These are phyloP conservation scores for Platycheirus albimanus DNA, from an alignment of 2,888 invertebrate genomes.

Conservation along the genomic window DNA sequence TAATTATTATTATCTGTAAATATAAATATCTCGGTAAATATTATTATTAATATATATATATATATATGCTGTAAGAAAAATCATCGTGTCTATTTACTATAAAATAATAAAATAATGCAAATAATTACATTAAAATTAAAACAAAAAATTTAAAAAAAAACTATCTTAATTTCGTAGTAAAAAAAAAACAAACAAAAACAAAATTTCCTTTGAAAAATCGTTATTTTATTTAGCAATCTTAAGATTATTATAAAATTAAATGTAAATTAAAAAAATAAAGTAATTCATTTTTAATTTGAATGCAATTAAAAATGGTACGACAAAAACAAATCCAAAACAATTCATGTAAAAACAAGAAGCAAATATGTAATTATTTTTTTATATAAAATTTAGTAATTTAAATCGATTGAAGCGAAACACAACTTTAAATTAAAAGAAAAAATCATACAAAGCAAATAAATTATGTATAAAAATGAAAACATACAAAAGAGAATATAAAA, in stretches of 20 bases:
- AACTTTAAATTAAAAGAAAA: slow-evolving; percentile 31
- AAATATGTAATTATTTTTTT: slow-evolving; percentile 73
- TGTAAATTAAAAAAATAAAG: slow-evolving; percentile 49
- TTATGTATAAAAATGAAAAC: slow-evolving; percentile 22
- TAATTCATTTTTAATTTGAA: slow-evolving; percentile 30
- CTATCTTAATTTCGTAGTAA: slow-evolving; percentile 25
- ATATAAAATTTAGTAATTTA: slow-evolving; percentile 50
- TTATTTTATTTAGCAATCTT: slow-evolving; percentile 67
- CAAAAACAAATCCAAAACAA: slow-evolving; percentile 28
- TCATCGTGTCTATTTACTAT: slow-evolving; percentile 59
- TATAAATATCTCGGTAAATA: slow-evolving; percentile 59
- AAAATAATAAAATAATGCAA: slow-evolving; percentile 31
- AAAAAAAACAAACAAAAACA: no score
- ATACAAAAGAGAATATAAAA: slow-evolving; percentile 31
- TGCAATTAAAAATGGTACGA: slow-evolving; percentile 28
- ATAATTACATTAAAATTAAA: slow-evolving; percentile 16
- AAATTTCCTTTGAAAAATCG: slow-evolving; percentile 56
- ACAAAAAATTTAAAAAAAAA: slow-evolving; percentile 6
- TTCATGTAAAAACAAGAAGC: slow-evolving; percentile 35
- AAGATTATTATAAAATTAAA: slow-evolving; percentile 33
- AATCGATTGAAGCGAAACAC: slow-evolving; percentile 35
- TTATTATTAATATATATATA: no score
- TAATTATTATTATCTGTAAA: slow-evolving; percentile 28
- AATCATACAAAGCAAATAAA: slow-evolving; percentile 29
- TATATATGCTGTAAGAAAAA: no score